Base-by-base conservation (phyloP, 2,797 vertebrate species). In the Babyrousa celebensis region DNA sequence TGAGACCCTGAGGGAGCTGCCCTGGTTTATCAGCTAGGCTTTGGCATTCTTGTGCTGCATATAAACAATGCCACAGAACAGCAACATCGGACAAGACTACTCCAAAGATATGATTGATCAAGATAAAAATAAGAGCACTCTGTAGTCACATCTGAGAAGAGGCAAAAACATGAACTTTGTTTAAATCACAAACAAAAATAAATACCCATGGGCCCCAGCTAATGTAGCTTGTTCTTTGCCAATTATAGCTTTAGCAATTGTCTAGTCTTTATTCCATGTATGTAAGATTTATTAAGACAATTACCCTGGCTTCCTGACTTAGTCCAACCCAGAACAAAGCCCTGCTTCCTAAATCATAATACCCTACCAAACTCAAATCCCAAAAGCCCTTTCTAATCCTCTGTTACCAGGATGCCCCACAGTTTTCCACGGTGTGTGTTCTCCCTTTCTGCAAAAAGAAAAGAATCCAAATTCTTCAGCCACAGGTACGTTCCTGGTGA, bases 121-220 rank as follows among this genome's bases (percentile, higher is more conserved):
- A 94, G 78, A 94, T 7, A 84, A 77, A 79, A 93, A 18, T 2
- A 82, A 89, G 18, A 56, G 4, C 18, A 21, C 4, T 71, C 63
- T 63, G 3, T 36, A 74, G 43, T 70, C 9, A 83, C 0, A 16
- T 60, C 40, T 48, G 43, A 94, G 32, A 20, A 29, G 16, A 94
- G 17, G 40, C 43, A n/a, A 82, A 87, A 67, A 52, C 6, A 71
- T 18, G 43, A 75, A 56, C 27, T 74, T 67, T 25, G 54, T 80
- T 75, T 60, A 94, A 93, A 77, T 36, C 27, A 78, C n/a, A 80
- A 65, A 75, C 75, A 85, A 4, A 29, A 40, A 20, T 21, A 83
- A 92, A 72, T 56, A 58, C 40, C 12, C 9, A 17, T 17, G 3
- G 3, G 27, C 48, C 12, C 9, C 77, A 62, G 16, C 48, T 67